These are phyloP conservation scores for Heterotilapia buettikoferi DNA, from an alignment of 2,113 vertebrate genomes.

Conservation along the genomic window DNA sequence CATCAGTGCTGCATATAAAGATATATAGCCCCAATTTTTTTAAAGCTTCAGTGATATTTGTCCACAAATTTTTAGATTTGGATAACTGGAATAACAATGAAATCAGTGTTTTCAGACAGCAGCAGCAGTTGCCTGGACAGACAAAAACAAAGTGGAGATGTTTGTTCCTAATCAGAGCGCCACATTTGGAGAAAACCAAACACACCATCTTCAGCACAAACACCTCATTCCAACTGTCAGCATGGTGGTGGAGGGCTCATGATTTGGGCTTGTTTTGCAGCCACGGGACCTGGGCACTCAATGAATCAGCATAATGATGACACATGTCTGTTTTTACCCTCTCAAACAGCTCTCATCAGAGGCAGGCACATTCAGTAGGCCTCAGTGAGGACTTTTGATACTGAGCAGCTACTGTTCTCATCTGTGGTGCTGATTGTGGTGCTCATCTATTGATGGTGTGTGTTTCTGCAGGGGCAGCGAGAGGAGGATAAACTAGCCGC, in stretches of 20 bases:
- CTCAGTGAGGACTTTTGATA: background rate
- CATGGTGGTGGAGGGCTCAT: background rate
- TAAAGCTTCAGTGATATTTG: background rate
- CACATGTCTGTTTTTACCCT: background rate
- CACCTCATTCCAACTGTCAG: background rate
- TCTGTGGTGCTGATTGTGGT: background rate
- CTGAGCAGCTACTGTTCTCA: background rate
- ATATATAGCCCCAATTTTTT: fast-evolving
- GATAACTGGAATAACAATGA: background rate
- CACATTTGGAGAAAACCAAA: background rate
- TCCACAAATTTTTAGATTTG: background rate
- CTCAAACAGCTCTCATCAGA: background rate
- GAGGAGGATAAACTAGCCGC: background rate
- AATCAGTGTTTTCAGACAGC: background rate
- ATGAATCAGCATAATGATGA: background rate
- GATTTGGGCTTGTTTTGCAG: background rate
- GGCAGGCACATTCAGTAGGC: fast-evolving
- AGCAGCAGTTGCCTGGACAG: background rate
- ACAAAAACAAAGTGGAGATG: background rate
- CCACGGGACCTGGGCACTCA: background rate
- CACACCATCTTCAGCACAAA: no score
- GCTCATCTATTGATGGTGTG: background rate
- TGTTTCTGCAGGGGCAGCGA: background rate
- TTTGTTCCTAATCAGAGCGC: background rate
- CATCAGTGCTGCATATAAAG: background rate